A percentile compares a stretch with the other conserved stretches of the same genome.
Conservation (phyloP, 2,113 vertebrate genomes). For the Lepus timidus region DNA sequence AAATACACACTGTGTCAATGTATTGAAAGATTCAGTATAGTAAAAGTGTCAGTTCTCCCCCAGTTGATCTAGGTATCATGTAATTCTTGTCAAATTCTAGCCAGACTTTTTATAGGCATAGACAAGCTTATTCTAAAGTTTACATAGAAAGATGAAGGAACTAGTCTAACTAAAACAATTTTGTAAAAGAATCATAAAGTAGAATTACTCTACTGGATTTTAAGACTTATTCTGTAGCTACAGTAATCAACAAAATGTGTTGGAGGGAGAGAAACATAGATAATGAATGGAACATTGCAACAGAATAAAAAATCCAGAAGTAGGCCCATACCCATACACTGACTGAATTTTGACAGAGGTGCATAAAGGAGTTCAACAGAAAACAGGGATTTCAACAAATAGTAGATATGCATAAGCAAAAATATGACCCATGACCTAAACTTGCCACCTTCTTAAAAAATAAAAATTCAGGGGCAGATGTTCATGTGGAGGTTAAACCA, state of each 20-base stretch:
- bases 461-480: background rate
- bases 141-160: background rate
- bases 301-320: background rate
- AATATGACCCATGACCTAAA: background rate
- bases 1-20: background rate
- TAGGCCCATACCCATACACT: background rate
- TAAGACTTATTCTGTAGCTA: background rate
- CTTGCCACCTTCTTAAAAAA: background rate
- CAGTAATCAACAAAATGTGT: background rate
- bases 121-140: background rate
- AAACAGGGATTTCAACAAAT: background rate
- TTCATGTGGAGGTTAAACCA: no score
- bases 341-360: background rate
- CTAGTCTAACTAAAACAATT: background rate
- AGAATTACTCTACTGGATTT: background rate
- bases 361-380: background rate
- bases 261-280: background rate
- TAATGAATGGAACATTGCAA: background rate
- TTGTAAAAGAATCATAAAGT: background rate
- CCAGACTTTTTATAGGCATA: background rate
- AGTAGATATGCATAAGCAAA: background rate
- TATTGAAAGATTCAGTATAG: background rate
- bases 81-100: conserved; percentile 10
- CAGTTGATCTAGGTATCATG: background rate
- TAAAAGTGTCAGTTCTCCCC: background rate